These are phyloP conservation scores for Cheumatopsyche charites DNA, from an alignment of 1,140 invertebrate genomes.

Conservation along the genomic window DNA sequence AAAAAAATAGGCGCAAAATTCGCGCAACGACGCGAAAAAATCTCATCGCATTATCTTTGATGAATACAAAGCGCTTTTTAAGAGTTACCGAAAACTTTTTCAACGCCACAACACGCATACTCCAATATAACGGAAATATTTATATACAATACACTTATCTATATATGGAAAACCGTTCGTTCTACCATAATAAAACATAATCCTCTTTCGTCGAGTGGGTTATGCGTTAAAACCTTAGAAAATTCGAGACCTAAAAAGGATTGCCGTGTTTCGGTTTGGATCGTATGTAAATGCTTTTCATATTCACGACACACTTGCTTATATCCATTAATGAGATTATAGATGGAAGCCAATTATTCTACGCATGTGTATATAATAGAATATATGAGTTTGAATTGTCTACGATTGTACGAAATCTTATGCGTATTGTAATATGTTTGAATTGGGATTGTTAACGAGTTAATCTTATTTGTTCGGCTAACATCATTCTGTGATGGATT, in stretches of 20 bases:
- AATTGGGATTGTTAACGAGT: neutral
- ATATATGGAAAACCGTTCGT: too few species aligned
- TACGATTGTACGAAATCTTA: neutral
- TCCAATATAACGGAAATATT: too few species aligned
- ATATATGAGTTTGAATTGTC: neutral
- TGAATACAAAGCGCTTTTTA: too few species aligned
- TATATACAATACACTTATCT: too few species aligned
- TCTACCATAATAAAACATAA: constrained; percentile 15
- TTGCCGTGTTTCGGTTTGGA: neutral
- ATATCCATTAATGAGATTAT: constrained; percentile 19
- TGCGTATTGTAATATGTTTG: neutral
- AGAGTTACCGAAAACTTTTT: too few species aligned
- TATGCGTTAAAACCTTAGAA: constrained; percentile 15
- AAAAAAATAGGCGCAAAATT: too few species aligned
- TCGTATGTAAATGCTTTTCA: constrained; percentile 1
- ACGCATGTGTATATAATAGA: neutral
- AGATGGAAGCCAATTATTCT: constrained; percentile 3
- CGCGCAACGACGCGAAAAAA: too few species aligned
- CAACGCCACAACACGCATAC: too few species aligned
- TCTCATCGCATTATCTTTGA: too few species aligned
- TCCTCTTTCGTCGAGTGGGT: constrained; percentile 1
- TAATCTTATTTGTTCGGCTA: neutral
- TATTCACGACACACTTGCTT: neutral
- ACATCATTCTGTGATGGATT: neutral
- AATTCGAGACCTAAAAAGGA: constrained; percentile 16